These are phyloP conservation scores for Coecobrya sp. DNA, from an alignment of 2,888 invertebrate species.

Conservation along the genomic window DNA sequence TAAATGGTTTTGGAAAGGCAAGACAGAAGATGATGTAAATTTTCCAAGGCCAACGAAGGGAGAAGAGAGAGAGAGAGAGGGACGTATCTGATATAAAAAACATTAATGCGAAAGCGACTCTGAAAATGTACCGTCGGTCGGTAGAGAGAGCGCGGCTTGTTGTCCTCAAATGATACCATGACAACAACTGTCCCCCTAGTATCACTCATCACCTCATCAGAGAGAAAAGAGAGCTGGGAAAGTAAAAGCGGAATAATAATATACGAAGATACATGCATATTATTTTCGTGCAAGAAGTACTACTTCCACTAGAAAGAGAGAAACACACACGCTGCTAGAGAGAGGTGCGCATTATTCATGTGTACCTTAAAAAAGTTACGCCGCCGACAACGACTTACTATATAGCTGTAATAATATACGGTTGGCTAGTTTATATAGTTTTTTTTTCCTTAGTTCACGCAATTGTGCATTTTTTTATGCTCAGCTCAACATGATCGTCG, in stretches of 20 bases:
- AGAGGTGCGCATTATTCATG: constrained; percentile 43
- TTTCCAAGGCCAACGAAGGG: constrained; percentile 77
- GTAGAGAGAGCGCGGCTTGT: constrained; percentile 82
- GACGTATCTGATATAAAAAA: constrained; percentile 51
- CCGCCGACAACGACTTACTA: neutral
- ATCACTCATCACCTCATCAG: constrained; percentile 82
- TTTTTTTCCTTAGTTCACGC: constrained; percentile 28
- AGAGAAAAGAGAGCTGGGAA: neutral
- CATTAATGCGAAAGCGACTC: constrained; percentile 41
- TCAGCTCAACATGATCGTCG: neutral
- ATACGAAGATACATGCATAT: constrained; percentile 9
- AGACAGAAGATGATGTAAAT: constrained; percentile 74
- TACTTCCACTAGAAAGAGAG: neutral
- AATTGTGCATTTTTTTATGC: constrained; percentile 30
- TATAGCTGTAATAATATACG: too few species aligned
- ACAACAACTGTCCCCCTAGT: constrained; percentile 82
- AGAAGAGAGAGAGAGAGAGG: neutral
- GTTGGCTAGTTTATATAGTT: too few species aligned
- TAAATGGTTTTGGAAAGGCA: constrained; percentile 15
- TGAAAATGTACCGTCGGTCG: constrained; percentile 53
- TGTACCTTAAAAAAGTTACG: neutral
- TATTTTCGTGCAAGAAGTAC: constrained; percentile 8
- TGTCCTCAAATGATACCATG: constrained; percentile 79
- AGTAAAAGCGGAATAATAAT: constrained; percentile 45
- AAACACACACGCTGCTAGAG: neutral